phyloP scores from a whole-genome alignment of 1,140 invertebrate genomes.

The Sipha flava region DNA sequence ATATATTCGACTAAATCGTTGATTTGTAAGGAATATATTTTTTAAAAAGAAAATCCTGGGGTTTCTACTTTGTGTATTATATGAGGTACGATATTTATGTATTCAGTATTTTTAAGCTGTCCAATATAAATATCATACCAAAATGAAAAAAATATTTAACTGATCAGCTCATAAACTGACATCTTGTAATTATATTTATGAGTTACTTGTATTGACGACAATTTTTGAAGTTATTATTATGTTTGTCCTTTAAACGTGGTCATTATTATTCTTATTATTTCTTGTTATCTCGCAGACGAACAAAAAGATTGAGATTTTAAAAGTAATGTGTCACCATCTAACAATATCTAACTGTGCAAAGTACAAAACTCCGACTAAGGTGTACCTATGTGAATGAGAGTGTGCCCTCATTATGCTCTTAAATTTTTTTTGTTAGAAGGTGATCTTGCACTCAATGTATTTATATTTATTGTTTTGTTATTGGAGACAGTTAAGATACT shows the following conservation, averaged over 20 bases:
- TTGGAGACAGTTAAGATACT: too few species aligned
- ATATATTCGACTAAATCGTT: not conserved
- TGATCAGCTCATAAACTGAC: not conserved
- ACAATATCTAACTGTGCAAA: slow-evolving; percentile 12
- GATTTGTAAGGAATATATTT: not conserved
- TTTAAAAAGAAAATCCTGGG: not conserved
- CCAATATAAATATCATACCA: not conserved
- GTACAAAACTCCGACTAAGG: not conserved
- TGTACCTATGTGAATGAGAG: not conserved
- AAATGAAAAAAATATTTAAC: not conserved
- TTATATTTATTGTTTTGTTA: too few species aligned
- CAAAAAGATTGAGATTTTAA: slow-evolving; percentile 3
- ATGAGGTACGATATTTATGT: not conserved
- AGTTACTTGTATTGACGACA: not conserved
- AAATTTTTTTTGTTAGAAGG: not conserved
- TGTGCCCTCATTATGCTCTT: not conserved
- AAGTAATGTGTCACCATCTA: slow-evolving; percentile 14
- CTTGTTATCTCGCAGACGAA: not conserved
- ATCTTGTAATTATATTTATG: not conserved
- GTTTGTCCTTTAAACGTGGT: not conserved
- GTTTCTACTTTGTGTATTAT: not conserved
- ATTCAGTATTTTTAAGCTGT: slow-evolving; percentile 10
- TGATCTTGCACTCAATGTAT: not conserved
- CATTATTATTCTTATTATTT: slow-evolving; percentile 13
- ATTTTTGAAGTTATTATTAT: slow-evolving; percentile 5